phyloP scores from a whole-genome alignment of 2,113 vertebrate genomes.

The Pterocles burchelli region DNA sequence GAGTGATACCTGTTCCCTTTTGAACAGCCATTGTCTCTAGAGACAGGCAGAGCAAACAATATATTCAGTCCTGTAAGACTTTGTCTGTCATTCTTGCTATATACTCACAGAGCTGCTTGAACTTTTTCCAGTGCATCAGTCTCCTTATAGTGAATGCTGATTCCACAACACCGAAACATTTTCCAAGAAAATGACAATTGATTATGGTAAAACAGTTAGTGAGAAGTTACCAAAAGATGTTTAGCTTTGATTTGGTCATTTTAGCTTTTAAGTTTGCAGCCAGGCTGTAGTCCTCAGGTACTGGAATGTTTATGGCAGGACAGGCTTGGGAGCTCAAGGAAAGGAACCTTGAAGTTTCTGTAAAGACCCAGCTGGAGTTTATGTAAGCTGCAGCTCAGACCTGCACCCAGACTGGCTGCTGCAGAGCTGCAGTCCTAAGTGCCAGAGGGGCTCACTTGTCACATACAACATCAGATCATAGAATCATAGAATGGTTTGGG shows the following conservation, averaged over 20 bases:
- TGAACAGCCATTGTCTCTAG: not conserved
- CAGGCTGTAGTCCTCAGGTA: not conserved
- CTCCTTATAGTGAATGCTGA: not conserved
- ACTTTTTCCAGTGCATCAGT: not conserved
- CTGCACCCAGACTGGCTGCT: not conserved
- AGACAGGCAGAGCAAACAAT: not conserved
- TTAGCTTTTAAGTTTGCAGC: not conserved
- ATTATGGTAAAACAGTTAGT: not conserved
- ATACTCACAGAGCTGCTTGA: not conserved
- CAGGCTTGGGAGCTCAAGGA: not conserved
- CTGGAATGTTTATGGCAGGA: not conserved
- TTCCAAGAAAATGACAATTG: not conserved
- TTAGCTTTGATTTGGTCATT: not conserved
- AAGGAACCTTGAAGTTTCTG: not conserved
- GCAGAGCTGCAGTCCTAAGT: not conserved
- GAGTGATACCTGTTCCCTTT: not conserved
- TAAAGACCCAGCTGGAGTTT: not conserved
- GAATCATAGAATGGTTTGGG: no score
- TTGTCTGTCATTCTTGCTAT: not conserved
- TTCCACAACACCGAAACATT: not conserved
- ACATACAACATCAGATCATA: not conserved
- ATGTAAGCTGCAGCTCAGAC: not conserved
- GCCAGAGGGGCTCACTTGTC: not conserved
- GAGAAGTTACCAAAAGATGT: not conserved
- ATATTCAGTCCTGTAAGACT: not conserved